These are phyloP conservation scores for Ridgeia piscesae DNA, from an alignment of 1,140 invertebrate species.

Conservation along the genomic window DNA sequence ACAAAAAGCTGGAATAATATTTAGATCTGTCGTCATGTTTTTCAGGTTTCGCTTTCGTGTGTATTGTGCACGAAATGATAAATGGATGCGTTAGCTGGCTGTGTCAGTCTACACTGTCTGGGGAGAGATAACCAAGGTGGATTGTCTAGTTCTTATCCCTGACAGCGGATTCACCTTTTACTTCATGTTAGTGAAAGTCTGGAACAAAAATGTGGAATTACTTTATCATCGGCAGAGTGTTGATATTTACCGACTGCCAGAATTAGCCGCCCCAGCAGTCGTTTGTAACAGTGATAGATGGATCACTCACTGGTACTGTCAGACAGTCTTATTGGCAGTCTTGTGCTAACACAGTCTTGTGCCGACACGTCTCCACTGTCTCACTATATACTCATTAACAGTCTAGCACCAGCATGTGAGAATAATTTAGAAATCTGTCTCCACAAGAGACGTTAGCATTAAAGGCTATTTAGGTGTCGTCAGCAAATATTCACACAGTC, in stretches of 20 bases:
- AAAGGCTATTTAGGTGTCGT: too few relatives aligned
- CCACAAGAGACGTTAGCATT: background rate
- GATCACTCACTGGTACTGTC: background rate
- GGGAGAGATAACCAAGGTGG: background rate
- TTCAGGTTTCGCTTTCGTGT: background rate
- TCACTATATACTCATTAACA: background rate
- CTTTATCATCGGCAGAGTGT: background rate
- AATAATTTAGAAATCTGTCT: background rate
- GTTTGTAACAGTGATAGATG: background rate
- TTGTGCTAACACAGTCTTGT: background rate
- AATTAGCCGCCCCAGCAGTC: too few relatives aligned
- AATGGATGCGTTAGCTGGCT: background rate
- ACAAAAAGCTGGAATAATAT: background rate
- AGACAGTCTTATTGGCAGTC: background rate
- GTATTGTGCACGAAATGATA: background rate
- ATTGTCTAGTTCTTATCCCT: background rate
- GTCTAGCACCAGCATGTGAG: background rate
- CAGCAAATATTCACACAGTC: too few relatives aligned
- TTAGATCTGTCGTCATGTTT: background rate
- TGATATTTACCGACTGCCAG: too few relatives aligned
- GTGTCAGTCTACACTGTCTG: background rate
- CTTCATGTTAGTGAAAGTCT: background rate
- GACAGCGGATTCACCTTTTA: background rate
- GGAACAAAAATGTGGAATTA: background rate
- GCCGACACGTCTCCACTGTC: background rate